Evolutionary conservation across 2,888 invertebrate genomes (phyloP).

Genomic region (Macrosiphum euphorbiae): DNA sequence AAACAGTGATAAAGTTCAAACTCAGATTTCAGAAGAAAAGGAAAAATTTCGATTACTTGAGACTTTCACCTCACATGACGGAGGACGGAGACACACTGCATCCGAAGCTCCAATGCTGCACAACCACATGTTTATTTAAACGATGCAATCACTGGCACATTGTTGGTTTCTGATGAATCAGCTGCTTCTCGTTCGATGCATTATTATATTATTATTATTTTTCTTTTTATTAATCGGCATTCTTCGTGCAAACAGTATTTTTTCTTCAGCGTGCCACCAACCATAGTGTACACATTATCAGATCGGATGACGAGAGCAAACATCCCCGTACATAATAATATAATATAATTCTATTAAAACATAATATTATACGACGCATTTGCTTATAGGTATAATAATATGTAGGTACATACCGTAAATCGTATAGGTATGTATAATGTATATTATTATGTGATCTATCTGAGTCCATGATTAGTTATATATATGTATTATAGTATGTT

Average conservation of each 20-base stretch:
- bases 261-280: neutral
- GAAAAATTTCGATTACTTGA: neutral
- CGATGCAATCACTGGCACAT: slow-evolving; percentile 51
- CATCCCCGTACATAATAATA: neutral
- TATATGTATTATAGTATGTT: neutral
- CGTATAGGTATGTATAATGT: neutral
- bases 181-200: neutral
- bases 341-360: neutral
- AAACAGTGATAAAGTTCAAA: slow-evolving; percentile 11
- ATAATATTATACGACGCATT: neutral
- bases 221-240: slow-evolving; percentile 25
- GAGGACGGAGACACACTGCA: neutral
- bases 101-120: neutral
- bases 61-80: neutral
- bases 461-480: neutral
- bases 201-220: slow-evolving; percentile 3
- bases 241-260: slow-evolving; percentile 13
- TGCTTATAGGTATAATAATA: neutral
- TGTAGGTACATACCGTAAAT: neutral
- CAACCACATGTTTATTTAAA: slow-evolving; percentile 61
- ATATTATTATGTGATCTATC: neutral
- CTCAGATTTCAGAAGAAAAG: neutral
- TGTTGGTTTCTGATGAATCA: slow-evolving; percentile 60
- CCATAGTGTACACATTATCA: neutral
- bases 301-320: neutral